phyloP scores from a whole-genome alignment of 1,140 invertebrate genomes.

The Helicoverpa armigera region DNA sequence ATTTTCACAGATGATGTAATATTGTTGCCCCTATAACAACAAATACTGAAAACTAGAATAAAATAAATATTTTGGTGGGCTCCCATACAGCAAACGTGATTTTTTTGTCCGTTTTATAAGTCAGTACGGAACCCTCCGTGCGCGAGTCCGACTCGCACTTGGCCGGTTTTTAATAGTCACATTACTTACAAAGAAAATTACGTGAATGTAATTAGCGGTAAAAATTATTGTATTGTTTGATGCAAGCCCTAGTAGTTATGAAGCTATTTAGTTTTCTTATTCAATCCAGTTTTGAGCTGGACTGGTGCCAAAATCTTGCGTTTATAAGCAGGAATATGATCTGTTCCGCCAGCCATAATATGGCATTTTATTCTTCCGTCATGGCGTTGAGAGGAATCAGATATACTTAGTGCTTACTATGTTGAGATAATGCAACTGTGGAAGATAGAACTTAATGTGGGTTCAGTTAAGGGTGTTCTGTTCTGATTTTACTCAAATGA shows the following conservation, averaged over 20 bases:
- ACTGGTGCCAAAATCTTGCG: slow-evolving; percentile 2
- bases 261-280: slow-evolving; percentile 18
- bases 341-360: slow-evolving; percentile 32
- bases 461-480: too few species aligned
- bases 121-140: too few species aligned
- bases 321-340: slow-evolving; percentile 31
- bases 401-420: slow-evolving; percentile 18
- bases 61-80: too few species aligned
- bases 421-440: not conserved
- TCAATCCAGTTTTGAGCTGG: slow-evolving; percentile 24
- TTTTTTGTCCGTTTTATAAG: too few species aligned
- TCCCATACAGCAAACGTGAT: too few species aligned
- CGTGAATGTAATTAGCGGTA: slow-evolving; percentile 19
- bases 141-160: too few species aligned
- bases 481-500: too few species aligned
- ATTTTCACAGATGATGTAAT: too few species aligned
- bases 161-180: too few species aligned
- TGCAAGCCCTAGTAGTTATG: not conserved
- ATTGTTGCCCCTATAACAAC: too few species aligned
- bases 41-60: too few species aligned
- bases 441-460: too few species aligned
- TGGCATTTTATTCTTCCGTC: slow-evolving; percentile 33
- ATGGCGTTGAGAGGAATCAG: slow-evolving; percentile 17
- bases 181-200: not conserved
- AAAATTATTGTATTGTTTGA: slow-evolving; percentile 10